Percentiles rank a stretch among this genome's conserved stretches.
These are phyloP conservation scores for Drosophila demipolita DNA, from an alignment of 2,888 invertebrate species.

Conservation along the genomic window DNA sequence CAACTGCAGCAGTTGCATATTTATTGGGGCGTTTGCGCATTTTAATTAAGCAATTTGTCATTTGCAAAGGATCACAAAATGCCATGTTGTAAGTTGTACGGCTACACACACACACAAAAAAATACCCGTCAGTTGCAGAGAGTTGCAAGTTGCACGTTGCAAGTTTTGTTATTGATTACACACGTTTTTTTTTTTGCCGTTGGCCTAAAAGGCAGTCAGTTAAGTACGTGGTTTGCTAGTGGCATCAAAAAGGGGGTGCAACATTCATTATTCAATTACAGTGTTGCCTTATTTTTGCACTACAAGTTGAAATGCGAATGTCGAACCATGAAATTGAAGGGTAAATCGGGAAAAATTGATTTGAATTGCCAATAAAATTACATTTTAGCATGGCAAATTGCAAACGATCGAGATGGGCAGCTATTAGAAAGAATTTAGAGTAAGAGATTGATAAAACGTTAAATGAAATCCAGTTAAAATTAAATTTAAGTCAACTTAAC, in stretches of 20 bases:
- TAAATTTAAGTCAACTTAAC: neutral
- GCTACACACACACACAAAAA: neutral
- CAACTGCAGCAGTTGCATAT: slow-evolving; percentile 67
- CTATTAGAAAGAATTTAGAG: neutral
- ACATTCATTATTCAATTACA: slow-evolving; percentile 59
- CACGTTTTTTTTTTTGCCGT: slow-evolving; percentile 33
- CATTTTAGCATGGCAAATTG: slow-evolving; percentile 8
- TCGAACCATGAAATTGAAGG: slow-evolving; percentile 32
- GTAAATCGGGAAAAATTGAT: slow-evolving; percentile 20
- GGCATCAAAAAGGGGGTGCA: slow-evolving; percentile 35
- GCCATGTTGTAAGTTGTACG: slow-evolving; percentile 26
- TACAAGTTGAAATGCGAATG: slow-evolving; percentile 24
- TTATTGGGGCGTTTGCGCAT: slow-evolving; percentile 78
- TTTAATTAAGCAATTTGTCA: slow-evolving; percentile 81
- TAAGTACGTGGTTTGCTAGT: slow-evolving; percentile 11
- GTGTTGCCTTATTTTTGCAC: slow-evolving; percentile 21
- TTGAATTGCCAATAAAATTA: slow-evolving; percentile 16
- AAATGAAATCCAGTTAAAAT: neutral
- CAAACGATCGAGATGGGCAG: neutral
- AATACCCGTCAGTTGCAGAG: no score
- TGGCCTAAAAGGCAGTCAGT: slow-evolving; percentile 10
- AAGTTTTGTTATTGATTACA: slow-evolving; percentile 53
- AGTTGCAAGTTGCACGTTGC: slow-evolving; percentile 13
- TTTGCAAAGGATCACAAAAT: slow-evolving; percentile 45
- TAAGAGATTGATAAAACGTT: neutral